Evolutionary conservation across 1,140 invertebrate species (phyloP).

Genomic region (Gonatopus flavifemur): DNA sequence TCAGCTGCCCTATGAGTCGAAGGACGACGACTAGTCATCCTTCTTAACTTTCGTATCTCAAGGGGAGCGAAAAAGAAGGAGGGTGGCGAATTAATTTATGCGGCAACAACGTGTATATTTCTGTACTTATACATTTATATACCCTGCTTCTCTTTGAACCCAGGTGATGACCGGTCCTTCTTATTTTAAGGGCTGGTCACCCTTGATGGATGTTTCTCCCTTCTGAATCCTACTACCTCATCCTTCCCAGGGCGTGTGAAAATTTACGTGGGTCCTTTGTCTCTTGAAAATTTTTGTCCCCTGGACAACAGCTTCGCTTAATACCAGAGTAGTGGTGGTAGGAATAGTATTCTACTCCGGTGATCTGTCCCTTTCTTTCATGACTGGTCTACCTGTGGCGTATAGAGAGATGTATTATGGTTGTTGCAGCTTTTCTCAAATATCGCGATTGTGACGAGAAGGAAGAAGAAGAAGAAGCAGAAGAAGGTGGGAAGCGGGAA

Average conservation of each 20-base stretch:
- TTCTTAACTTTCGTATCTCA: too few species aligned
- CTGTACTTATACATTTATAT: too few species aligned
- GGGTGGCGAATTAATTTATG: too few species aligned
- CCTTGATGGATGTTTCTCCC: too few species aligned
- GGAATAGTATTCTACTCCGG: not conserved
- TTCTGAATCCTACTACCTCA: constrained; percentile 4
- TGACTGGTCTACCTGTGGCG: constrained; percentile 25
- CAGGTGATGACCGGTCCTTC: too few species aligned
- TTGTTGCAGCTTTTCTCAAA: constrained; percentile 32
- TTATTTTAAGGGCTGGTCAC: too few species aligned
- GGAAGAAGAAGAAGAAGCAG: constrained; percentile 10
- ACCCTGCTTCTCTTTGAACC: too few species aligned
- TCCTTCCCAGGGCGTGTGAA: constrained; percentile 43
- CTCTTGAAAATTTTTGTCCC: constrained; percentile 34
- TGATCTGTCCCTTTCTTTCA: constrained; percentile 5
- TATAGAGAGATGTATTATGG: constrained; percentile 15
- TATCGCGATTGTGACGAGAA: constrained; percentile 27
- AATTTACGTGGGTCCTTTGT: constrained; percentile 35
- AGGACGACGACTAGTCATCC: too few species aligned
- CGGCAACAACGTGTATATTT: too few species aligned
- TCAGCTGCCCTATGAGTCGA: too few species aligned
- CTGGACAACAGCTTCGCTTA: constrained; percentile 16
- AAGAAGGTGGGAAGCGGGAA: not conserved
- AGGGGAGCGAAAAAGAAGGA: too few species aligned
- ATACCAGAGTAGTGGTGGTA: too few species aligned